A percentile compares a stretch with the other conserved stretches of the same genome.
Conservation (phyloP, 2,797 vertebrate species). For the Nothura maculosa region DNA sequence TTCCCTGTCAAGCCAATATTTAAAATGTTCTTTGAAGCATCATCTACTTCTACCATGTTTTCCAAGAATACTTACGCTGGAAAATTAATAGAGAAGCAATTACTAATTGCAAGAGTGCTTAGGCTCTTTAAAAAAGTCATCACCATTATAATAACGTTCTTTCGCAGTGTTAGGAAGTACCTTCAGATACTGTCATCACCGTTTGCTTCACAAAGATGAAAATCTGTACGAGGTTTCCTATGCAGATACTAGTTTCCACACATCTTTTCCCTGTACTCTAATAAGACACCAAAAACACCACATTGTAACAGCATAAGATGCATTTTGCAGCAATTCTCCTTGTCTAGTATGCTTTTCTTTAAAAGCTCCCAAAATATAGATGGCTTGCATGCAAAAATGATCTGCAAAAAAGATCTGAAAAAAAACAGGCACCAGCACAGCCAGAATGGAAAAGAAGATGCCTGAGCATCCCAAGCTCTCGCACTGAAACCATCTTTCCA, state of each 20-base stretch:
- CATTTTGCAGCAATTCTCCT: background rate
- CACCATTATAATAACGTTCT: background rate
- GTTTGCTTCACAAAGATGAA: background rate
- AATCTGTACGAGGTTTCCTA: background rate
- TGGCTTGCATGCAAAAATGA: background rate
- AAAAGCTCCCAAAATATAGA: background rate
- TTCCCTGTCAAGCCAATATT: background rate
- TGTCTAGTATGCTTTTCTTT: background rate
- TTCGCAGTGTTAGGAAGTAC: background rate
- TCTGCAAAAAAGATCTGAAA: background rate
- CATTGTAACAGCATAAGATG: background rate
- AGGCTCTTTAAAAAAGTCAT: background rate
- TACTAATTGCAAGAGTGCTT: too few relatives aligned
- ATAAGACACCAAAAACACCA: background rate
- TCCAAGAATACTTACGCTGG: background rate
- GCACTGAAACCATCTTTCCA: background rate
- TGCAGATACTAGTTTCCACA: background rate
- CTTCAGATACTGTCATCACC: background rate
- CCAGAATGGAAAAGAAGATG: background rate
- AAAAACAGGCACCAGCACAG: background rate
- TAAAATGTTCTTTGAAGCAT: background rate
- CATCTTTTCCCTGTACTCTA: background rate
- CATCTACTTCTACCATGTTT: background rate
- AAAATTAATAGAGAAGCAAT: background rate
- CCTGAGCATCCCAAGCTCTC: fast-evolving